These are phyloP conservation scores for Synanthedon andrenaeformis DNA, from an alignment of 2,888 invertebrate genomes.

Conservation along the genomic window DNA sequence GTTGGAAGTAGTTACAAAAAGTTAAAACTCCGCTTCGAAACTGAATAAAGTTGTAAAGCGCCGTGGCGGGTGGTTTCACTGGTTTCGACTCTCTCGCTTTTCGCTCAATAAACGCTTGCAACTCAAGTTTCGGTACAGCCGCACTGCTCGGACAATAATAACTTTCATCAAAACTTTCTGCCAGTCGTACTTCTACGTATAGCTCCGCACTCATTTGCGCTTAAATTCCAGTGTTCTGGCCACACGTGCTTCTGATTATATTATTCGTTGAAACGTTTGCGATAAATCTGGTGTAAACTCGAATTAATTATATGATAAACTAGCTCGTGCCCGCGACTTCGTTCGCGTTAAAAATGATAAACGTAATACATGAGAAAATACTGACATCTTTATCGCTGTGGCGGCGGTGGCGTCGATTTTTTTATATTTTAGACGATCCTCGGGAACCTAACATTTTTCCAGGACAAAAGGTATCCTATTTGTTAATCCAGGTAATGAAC, in stretches of 20 bases:
- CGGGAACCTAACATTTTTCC: too few species aligned
- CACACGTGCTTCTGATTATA: not conserved
- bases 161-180: conserved; percentile 34
- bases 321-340: too few species aligned
- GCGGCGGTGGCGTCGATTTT: too few species aligned
- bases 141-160: conserved; percentile 23
- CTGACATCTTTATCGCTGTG: too few species aligned
- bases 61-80: conserved; percentile 6
- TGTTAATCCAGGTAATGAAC: too few species aligned
- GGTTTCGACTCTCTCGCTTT: conserved; percentile 20
- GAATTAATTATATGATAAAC: not conserved
- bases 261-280: not conserved
- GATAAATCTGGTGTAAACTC: not conserved
- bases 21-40: conserved; percentile 15
- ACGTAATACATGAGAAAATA: too few species aligned
- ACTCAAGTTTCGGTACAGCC: conserved; percentile 21
- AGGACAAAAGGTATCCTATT: too few species aligned
- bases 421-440: too few species aligned
- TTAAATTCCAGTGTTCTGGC: not conserved
- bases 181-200: conserved; percentile 11
- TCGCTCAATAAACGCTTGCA: conserved; percentile 37
- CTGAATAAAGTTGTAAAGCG: conserved; percentile 30
- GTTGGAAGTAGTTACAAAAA: conserved; percentile 15
- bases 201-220: not conserved
- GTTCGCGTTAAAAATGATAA: too few species aligned